Percentiles rank a stretch among this genome's conserved stretches.
These are phyloP conservation scores for Drosophila dives DNA, from an alignment of 2,888 invertebrate species.

Conservation along the genomic window DNA sequence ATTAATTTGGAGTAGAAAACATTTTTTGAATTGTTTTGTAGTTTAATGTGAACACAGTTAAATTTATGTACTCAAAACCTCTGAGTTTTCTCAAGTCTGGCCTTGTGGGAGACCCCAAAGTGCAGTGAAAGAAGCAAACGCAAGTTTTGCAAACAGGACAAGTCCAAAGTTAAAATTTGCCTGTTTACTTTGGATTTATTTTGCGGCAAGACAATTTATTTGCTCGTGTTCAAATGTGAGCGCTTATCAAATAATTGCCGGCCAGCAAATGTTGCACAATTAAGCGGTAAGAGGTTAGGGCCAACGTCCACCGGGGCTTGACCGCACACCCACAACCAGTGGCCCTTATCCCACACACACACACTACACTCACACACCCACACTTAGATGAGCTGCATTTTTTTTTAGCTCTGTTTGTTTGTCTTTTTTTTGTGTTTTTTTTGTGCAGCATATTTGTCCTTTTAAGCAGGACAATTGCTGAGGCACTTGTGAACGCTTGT, in stretches of 20 bases:
- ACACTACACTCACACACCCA: conserved; percentile 7
- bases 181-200: conserved; percentile 73
- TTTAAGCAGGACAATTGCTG: conserved; percentile 28
- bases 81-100: conserved; percentile 58
- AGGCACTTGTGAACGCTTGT: conserved; percentile 55
- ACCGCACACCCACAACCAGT: conserved; percentile 72
- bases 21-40: conserved; percentile 78
- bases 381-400: conserved; percentile 14
- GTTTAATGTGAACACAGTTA: conserved; percentile 57
- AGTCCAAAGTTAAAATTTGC: conserved; percentile 57
- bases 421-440: conserved; percentile 9
- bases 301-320: conserved; percentile 40
- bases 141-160: conserved; percentile 15
- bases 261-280: conserved; percentile 82
- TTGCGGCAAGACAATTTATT: conserved; percentile 75
- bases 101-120: conserved; percentile 44
- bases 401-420: conserved; percentile 12
- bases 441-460: conserved; percentile 10
- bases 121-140: conserved; percentile 20
- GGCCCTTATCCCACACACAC: conserved; percentile 34
- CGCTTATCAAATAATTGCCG: conserved; percentile 85
- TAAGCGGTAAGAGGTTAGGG: conserved; percentile 76
- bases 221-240: conserved; percentile 67
- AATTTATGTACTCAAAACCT: conserved; percentile 76
- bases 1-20: conserved; percentile 74